Conservation (phyloP, 2,113 vertebrate species). For the Dascyllus trimaculatus region DNA sequence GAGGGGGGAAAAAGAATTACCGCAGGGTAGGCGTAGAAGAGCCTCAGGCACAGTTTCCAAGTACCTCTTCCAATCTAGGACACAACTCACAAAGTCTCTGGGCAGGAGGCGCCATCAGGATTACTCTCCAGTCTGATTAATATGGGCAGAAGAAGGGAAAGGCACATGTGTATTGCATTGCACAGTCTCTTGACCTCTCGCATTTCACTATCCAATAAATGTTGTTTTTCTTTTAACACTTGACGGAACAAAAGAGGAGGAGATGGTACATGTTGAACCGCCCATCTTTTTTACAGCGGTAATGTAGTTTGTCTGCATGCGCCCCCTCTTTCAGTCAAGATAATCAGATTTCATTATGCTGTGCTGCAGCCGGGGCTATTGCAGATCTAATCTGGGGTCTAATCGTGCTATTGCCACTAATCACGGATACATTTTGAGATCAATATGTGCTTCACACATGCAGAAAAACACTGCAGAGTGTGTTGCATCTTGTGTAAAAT, state of each 20-base stretch:
- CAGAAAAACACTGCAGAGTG: slow-evolving; percentile 18
- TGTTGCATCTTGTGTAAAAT: slow-evolving; percentile 40
- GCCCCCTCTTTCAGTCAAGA: slow-evolving; percentile 17
- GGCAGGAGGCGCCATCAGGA: slow-evolving; percentile 32
- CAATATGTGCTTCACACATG: slow-evolving; percentile 68
- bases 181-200: slow-evolving; percentile 47
- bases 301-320: slow-evolving; percentile 42
- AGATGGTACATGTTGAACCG: background rate
- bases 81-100: slow-evolving; percentile 45
- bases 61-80: slow-evolving; percentile 64
- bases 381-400: slow-evolving; percentile 71
- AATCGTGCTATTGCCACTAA: slow-evolving; percentile 60
- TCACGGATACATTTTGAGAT: slow-evolving; percentile 57
- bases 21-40: slow-evolving; percentile 35
- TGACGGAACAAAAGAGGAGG: slow-evolving; percentile 26
- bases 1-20: slow-evolving; percentile 44
- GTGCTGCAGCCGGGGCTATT: slow-evolving; percentile 10
- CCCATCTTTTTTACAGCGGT: slow-evolving; percentile 41
- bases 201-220: slow-evolving; percentile 43
- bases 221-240: slow-evolving; percentile 22
- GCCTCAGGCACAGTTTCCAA: slow-evolving; percentile 61
- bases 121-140: slow-evolving; percentile 62
- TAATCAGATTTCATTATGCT: slow-evolving; percentile 74
- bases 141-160: slow-evolving; percentile 42
- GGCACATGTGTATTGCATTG: slow-evolving; percentile 36